Conservation (phyloP, 1,140 invertebrate genomes). For the Drosophila triauraria region DNA sequence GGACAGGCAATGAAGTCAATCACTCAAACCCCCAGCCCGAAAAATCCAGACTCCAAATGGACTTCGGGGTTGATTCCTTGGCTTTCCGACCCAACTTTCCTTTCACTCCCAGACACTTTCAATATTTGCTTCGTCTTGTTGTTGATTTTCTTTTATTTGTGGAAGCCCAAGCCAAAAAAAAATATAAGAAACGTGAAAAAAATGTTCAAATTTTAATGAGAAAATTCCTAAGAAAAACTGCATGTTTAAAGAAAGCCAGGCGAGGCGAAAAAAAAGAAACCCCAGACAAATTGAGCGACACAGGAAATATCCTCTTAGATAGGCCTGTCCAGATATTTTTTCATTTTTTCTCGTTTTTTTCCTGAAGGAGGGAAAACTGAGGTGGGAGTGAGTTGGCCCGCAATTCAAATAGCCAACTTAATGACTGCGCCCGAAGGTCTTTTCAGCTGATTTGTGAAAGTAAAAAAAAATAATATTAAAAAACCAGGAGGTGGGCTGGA, state of each 20-base stretch:
- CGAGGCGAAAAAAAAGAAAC: conserved; percentile 21
- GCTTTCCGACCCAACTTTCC: conserved; percentile 51
- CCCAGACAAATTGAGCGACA: conserved; percentile 48
- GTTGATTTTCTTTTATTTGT: conserved; percentile 68
- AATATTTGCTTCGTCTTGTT: conserved; percentile 69
- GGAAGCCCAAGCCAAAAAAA: conserved; percentile 4
- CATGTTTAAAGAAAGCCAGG: conserved; percentile 73
- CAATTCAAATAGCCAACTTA: conserved; percentile 81
- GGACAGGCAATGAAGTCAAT: conserved; percentile 67
- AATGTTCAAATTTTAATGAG: conserved; percentile 72
- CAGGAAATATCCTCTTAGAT: conserved; percentile 65
- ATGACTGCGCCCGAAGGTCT: conserved; percentile 73
- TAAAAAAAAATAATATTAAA: conserved; percentile 45
- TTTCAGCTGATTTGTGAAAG: conserved; percentile 77
- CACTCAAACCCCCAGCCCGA: conserved; percentile 62
- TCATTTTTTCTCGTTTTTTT: conserved; percentile 5
- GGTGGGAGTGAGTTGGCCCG: conserved; percentile 22
- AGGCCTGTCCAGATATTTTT: conserved; percentile 35
- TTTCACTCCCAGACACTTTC: conserved; percentile 72
- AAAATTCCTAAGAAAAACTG: conserved; percentile 81
- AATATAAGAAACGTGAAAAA: conserved; percentile 28
- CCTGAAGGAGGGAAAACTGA: neutral
- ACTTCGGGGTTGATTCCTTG: conserved; percentile 56
- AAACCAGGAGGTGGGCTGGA: conserved; percentile 4
- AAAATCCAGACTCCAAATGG: conserved; percentile 30